A percentile compares a stretch with the other conserved stretches of the same genome.
Conservation (phyloP, 2,888 invertebrate genomes). For the Petrolisthes manimaculis region DNA sequence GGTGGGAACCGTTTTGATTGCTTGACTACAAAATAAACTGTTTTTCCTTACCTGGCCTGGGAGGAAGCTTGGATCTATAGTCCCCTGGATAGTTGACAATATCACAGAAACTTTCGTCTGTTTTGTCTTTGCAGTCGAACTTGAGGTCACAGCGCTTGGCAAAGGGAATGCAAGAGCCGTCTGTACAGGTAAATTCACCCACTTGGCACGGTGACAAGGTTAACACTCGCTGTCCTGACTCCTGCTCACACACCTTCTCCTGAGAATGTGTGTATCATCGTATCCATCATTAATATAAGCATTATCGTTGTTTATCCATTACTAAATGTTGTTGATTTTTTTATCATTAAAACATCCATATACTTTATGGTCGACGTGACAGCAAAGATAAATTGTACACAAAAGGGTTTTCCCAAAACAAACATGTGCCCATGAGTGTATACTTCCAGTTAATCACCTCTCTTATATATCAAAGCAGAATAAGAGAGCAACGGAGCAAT, state of each 20-base stretch:
- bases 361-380: not conserved
- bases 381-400: not conserved
- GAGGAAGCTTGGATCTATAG: conserved; percentile 50
- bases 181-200: conserved; percentile 38
- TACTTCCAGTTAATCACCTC: too few relatives aligned
- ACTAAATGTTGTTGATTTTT: not conserved
- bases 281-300: too few relatives aligned
- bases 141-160: conserved; percentile 45
- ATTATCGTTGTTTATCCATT: not conserved
- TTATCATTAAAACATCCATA: not conserved
- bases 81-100: conserved; percentile 49
- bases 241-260: conserved; percentile 35
- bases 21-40: too few relatives aligned
- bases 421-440: too few relatives aligned
- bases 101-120: conserved; percentile 51
- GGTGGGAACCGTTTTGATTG: too few relatives aligned
- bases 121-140: conserved; percentile 54
- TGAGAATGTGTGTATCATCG: not conserved
- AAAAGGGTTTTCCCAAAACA: too few relatives aligned
- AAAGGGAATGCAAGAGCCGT: conserved; percentile 51
- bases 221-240: conserved; percentile 19
- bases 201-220: conserved; percentile 35
- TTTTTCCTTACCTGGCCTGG: conserved; percentile 41
- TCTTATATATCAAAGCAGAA: too few relatives aligned
- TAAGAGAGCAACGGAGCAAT: too few relatives aligned